Percentiles rank a stretch among this genome's conserved stretches.
phyloP scores from a whole-genome alignment of 2,797 vertebrate species.

The Anguilla megastoma region DNA sequence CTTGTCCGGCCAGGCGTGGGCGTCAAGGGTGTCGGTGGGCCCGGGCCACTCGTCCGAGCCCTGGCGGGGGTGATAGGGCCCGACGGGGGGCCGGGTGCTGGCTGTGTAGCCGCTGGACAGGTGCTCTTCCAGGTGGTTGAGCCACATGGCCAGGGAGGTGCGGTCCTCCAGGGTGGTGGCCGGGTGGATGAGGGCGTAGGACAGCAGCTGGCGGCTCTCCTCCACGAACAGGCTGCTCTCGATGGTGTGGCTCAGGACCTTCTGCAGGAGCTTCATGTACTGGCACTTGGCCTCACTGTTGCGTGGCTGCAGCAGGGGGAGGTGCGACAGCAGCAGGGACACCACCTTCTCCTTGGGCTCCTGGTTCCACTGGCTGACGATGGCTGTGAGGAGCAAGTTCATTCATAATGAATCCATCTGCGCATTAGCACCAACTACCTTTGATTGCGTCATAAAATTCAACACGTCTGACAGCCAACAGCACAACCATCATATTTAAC shows the following conservation, averaged over 20 bases:
- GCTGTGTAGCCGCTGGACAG: conserved; percentile 78
- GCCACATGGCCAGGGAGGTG: conserved; percentile 90
- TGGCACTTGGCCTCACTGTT: conserved; percentile 92
- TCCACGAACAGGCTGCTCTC: conserved; percentile 94
- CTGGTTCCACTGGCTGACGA: conserved; percentile 93
- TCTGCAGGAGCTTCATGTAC: conserved; percentile 94
- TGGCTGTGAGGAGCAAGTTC: conserved; percentile 64
- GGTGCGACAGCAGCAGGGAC: conserved; percentile 87
- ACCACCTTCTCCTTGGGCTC: conserved; percentile 91
- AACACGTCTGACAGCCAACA: too few relatives aligned
- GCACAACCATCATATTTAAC: too few relatives aligned
- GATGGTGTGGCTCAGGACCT: conserved; percentile 90
- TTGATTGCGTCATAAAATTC: background rate
- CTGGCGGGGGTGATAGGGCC: conserved; percentile 81
- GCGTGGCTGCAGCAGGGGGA: conserved; percentile 90
- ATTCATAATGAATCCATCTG: background rate
- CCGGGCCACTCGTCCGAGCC: conserved; percentile 88
- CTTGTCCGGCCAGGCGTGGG: conserved; percentile 84
- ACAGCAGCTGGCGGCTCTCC: conserved; percentile 92
- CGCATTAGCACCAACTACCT: background rate
- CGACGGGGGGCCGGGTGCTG: conserved; percentile 68
- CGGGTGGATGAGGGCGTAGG: conserved; percentile 96
- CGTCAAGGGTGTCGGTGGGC: conserved; percentile 78
- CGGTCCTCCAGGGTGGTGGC: conserved; percentile 95
- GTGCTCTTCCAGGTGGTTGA: conserved; percentile 92